These are phyloP conservation scores for Xenops minutus DNA, from an alignment of 2,797 vertebrate species.

Conservation along the genomic window DNA sequence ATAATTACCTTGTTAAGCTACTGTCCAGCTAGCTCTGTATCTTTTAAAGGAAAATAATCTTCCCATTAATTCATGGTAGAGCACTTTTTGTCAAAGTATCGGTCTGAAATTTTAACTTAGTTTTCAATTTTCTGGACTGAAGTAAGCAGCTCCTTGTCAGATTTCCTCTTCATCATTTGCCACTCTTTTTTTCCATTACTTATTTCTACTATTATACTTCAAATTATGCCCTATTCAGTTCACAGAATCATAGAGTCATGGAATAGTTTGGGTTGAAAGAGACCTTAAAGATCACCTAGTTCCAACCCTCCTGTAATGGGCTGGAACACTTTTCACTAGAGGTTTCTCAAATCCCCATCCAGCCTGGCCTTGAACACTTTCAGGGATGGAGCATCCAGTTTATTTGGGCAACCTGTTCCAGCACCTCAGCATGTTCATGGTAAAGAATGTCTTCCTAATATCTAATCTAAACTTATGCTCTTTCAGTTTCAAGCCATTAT, in stretches of 20 bases:
- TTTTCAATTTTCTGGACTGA: not conserved
- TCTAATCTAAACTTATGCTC: not conserved
- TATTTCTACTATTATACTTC: not conserved
- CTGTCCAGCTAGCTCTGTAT: constrained; percentile 33
- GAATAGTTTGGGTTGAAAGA: not conserved
- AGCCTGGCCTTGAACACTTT: not conserved
- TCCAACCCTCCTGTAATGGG: not conserved
- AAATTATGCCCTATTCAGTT: not conserved
- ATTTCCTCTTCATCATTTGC: not conserved
- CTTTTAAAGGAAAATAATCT: constrained; percentile 60
- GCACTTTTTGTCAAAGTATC: not conserved
- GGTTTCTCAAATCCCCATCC: not conserved
- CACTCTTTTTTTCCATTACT: not conserved
- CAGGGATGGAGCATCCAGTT: not conserved
- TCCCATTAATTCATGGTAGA: constrained; percentile 14
- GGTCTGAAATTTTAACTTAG: constrained; percentile 5
- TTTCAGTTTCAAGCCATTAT: not conserved
- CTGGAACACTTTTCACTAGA: not conserved
- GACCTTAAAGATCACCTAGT: not conserved
- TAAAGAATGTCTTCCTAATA: not conserved
- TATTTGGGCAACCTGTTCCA: not conserved
- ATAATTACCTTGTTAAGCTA: constrained; percentile 68
- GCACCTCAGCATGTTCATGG: not conserved
- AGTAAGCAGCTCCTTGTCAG: not conserved
- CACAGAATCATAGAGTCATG: not conserved